Evolutionary conservation across 2,113 vertebrate species (phyloP).

Genomic region (Petaurus breviceps): DNA sequence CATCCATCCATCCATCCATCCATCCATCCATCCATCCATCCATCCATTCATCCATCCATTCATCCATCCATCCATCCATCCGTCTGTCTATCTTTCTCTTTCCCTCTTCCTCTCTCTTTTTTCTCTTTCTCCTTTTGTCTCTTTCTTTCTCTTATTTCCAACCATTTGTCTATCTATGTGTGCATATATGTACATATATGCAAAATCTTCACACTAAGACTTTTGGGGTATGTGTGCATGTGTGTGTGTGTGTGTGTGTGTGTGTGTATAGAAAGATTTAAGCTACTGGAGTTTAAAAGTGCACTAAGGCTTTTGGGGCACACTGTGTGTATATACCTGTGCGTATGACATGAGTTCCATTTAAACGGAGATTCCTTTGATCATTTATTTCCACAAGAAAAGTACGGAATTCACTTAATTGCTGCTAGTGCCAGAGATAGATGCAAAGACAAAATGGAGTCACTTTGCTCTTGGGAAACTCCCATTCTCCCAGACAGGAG

Average conservation of each 20-base stretch:
- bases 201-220: neutral
- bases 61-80: too few species aligned
- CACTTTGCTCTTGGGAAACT: neutral
- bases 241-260: too few species aligned
- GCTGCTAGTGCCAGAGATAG: neutral
- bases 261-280: neutral
- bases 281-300: neutral
- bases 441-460: neutral
- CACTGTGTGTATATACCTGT: neutral
- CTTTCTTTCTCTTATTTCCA: neutral
- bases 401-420: neutral
- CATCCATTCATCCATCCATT: neutral
- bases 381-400: neutral
- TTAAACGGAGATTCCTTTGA: neutral
- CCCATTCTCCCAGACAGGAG: neutral
- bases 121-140: neutral
- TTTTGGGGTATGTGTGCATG: too few species aligned
- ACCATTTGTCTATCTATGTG: too few species aligned
- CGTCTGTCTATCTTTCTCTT: accelerated
- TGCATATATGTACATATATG: neutral
- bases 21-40: neutral
- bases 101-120: neutral
- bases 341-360: neutral
- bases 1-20: neutral
- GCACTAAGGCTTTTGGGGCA: neutral